Evolutionary conservation across 2,888 invertebrate genomes (phyloP), one percentile per base, ranked within the genome.

Genomic region (Pinctada fucata): DNA sequence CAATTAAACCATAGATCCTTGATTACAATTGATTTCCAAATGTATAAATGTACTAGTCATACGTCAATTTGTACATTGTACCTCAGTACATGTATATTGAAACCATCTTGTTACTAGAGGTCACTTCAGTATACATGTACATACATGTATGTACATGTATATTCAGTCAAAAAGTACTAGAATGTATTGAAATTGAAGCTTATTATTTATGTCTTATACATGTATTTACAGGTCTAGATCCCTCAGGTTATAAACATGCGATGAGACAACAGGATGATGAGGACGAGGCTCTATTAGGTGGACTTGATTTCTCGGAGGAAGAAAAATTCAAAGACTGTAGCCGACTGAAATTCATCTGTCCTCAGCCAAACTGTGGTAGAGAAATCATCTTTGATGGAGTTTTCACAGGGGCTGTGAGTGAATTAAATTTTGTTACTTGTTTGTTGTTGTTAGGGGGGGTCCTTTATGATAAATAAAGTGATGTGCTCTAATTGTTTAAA

Each of bases 341-440:
- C 58, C 91, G 90, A 65, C 95, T 97, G 81, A 94, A 94, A 75
- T 96, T 96, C 88, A 93, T 93, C 48, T 94, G 94, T 87, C 93
- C 92, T 3, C 87, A 93, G 75, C 87, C 90, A 6, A 89, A 86
- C 3, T 94, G 94, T 85, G 88, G 88, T n/a, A 87, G 90, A 50
- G 93, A 93, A 81, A 93, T 93, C 79, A 90, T 93, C 65, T 88
- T 94, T 74, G 94, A 93, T 73, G 89, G 92, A 72, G 93, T 90
- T 8, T 90, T 91, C 72, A 87, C 80, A 45, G 88, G 87, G n/a
- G 84, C 86, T 69, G 91, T 91, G 76, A 87, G 88, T 86, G 6
- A 31, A 31, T 31, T 31, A 31, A 31, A 31, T 31, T 31, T 31
- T 31, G 31, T 31, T 58, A 10, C 10, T 66, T 8, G 16, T 16